Percentiles rank a stretch among this genome's conserved stretches.
Evolutionary conservation across 1,140 invertebrate species (phyloP).

Genomic region (Drosophila ogumai): DNA sequence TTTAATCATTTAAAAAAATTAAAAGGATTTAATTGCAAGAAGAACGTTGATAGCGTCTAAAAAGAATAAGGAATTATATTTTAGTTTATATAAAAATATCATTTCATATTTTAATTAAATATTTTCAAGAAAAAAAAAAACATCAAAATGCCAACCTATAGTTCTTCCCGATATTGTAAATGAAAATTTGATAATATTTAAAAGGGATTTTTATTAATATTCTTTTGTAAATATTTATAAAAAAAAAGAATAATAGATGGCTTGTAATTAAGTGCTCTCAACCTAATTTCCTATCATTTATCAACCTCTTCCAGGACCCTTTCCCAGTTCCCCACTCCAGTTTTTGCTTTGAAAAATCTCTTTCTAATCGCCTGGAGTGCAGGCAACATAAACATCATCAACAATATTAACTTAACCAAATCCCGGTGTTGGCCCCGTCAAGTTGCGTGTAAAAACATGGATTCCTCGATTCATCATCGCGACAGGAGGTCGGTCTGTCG

Average conservation of each 20-base stretch:
- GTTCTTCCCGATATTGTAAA: too few relatives aligned
- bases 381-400: conserved; percentile 25
- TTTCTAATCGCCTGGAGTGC: conserved; percentile 33
- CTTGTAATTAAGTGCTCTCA: neutral
- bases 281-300: conserved; percentile 9
- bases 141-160: too few relatives aligned
- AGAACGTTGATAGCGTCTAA: too few relatives aligned
- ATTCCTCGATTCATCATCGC: conserved; percentile 68
- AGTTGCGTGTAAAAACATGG: conserved; percentile 76
- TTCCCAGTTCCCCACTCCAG: neutral
- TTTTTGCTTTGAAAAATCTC: conserved; percentile 34
- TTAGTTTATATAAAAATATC: too few relatives aligned
- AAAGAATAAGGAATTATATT: too few relatives aligned
- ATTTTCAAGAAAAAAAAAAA: too few relatives aligned
- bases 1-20: too few relatives aligned
- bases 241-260: neutral
- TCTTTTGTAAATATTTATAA: neutral
- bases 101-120: too few relatives aligned
- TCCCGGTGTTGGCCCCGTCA: conserved; percentile 47
- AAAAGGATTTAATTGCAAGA: too few relatives aligned
- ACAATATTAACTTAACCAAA: conserved; percentile 35
- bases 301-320: conserved; percentile 1
- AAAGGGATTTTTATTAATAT: neutral
- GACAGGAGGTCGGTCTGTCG: conserved; percentile 21
- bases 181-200: neutral